phyloP scores from a whole-genome alignment of 2,888 invertebrate genomes.

The Andrena minutula region DNA sequence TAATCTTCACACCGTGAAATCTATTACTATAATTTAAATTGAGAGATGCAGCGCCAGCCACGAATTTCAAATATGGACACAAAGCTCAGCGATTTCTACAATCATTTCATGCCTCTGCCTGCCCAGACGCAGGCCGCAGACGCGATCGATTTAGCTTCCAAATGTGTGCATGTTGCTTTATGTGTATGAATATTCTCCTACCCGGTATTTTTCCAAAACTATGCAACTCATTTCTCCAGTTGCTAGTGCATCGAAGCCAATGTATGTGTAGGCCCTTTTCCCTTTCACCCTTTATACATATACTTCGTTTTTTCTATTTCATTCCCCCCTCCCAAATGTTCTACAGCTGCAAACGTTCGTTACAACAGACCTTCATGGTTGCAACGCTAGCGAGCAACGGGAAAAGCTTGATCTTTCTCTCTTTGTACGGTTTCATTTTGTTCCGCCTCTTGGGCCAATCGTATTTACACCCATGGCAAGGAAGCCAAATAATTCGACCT shows the following conservation, averaged over 20 bases:
- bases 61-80: constrained; percentile 5
- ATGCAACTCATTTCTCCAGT: neutral
- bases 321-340: constrained; percentile 34
- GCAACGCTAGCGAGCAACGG: neutral
- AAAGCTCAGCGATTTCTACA: constrained; percentile 50
- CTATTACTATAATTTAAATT: neutral
- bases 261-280: constrained; percentile 20
- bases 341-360: constrained; percentile 18
- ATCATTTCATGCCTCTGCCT: constrained; percentile 60
- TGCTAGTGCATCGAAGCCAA: too few species aligned
- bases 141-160: constrained; percentile 72
- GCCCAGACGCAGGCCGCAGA: constrained; percentile 57
- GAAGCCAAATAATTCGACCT: constrained; percentile 28
- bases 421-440: neutral
- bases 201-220: neutral
- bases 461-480: neutral
- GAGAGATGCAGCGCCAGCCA: neutral
- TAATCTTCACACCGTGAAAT: neutral
- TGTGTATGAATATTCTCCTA: neutral
- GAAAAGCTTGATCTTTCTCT: neutral
- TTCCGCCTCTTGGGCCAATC: neutral
- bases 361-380: constrained; percentile 1
- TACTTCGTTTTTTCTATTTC: constrained; percentile 25
- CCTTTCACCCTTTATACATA: constrained; percentile 31
- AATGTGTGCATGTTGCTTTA: neutral